These are phyloP conservation scores for Peromyscus maniculatus DNA, from an alignment of 2,113 vertebrate species.

Conservation along the genomic window DNA sequence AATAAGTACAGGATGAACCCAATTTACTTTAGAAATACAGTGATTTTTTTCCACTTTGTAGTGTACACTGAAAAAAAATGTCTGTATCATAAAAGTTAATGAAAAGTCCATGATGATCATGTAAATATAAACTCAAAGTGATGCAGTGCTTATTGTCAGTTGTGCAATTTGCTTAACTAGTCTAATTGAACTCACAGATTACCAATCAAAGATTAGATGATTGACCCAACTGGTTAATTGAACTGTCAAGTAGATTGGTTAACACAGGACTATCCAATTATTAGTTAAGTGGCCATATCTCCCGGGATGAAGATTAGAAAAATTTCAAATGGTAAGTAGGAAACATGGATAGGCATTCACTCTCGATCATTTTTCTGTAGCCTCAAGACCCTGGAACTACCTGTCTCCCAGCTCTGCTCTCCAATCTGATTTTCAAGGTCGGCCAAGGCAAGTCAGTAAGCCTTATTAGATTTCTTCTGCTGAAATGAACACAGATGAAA, in stretches of 20 bases:
- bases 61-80: background rate
- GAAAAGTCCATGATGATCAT: background rate
- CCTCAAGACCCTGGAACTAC: conserved; percentile 2
- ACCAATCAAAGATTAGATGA: conserved; percentile 11
- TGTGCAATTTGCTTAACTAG: background rate
- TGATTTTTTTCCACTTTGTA: conserved; percentile 19
- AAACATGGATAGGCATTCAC: background rate
- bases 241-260: background rate
- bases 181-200: background rate
- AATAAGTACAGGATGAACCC: background rate
- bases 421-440: conserved; percentile 60
- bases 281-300: background rate
- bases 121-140: background rate
- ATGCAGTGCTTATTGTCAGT: background rate
- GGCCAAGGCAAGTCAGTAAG: conserved; percentile 34
- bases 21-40: background rate
- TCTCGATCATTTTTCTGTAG: conserved; percentile 18
- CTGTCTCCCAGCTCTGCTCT: background rate
- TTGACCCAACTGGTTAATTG: background rate
- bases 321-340: background rate
- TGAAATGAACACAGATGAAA: conserved; percentile 45
- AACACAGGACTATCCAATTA: background rate
- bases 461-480: conserved; percentile 41
- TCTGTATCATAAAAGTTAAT: conserved; percentile 23
- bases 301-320: background rate